phyloP scores from a whole-genome alignment of 2,888 invertebrate genomes.

The Papilio gigon region DNA sequence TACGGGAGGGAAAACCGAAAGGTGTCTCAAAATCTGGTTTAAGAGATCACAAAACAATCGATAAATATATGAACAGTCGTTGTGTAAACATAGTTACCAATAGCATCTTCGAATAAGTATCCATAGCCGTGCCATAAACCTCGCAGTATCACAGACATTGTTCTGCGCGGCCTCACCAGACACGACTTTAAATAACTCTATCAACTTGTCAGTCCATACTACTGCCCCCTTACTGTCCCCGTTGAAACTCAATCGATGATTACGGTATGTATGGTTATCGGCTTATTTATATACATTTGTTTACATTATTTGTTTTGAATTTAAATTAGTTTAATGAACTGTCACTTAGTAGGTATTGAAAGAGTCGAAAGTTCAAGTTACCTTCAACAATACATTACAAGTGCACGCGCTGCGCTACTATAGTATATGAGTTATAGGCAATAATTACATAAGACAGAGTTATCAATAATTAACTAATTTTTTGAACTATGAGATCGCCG shows the following conservation, averaged over 20 bases:
- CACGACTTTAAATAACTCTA: background rate
- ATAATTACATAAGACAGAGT: background rate
- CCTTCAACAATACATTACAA: no score
- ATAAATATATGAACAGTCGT: no score
- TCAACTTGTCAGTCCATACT: background rate
- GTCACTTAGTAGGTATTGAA: background rate
- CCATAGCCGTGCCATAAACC: slow-evolving; percentile 27
- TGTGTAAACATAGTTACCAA: slow-evolving; percentile 12
- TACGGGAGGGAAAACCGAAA: no score
- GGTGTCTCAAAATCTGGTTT: no score
- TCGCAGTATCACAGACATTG: slow-evolving; percentile 30
- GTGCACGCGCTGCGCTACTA: background rate
- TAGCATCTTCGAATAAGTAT: slow-evolving; percentile 18
- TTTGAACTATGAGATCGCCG: no score
- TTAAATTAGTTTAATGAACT: slow-evolving; percentile 15
- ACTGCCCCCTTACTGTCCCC: no score
- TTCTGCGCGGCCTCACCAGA: background rate
- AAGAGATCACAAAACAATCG: no score
- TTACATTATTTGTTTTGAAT: background rate
- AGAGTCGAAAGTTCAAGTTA: slow-evolving; percentile 12
- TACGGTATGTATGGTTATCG: background rate
- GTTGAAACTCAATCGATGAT: slow-evolving; percentile 1
- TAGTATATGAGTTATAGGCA: no score
- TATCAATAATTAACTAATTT: no score
- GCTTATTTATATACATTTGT: background rate